Conservation (phyloP, 2,888 invertebrate genomes). For the Aradus depressus region DNA sequence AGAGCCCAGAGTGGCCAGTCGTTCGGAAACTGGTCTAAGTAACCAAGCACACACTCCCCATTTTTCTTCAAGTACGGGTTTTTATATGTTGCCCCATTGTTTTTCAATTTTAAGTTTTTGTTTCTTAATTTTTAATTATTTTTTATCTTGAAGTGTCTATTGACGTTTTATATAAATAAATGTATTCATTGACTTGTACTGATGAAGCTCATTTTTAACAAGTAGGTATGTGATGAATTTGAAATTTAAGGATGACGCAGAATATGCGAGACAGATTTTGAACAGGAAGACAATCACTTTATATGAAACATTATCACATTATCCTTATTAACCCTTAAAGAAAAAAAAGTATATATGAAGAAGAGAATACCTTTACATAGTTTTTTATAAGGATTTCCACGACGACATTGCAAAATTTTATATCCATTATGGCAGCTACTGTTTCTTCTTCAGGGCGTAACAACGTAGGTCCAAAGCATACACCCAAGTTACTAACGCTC, state of each 20-base stretch:
- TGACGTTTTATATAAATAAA: not conserved
- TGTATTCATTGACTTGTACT: not conserved
- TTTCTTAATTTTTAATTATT: too few relatives aligned
- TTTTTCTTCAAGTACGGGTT: too few relatives aligned
- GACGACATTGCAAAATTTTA: constrained; percentile 97
- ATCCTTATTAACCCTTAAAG: not conserved
- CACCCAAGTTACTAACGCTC: constrained; percentile 93
- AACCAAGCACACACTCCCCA: too few relatives aligned
- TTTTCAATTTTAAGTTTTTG: too few relatives aligned
- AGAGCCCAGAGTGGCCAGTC: too few relatives aligned
- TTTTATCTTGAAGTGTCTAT: not conserved
- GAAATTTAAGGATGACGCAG: not conserved
- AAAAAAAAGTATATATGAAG: constrained; percentile 3
- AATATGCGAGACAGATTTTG: not conserved
- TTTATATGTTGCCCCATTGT: too few relatives aligned
- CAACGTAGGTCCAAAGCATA: constrained; percentile 95
- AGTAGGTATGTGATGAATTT: not conserved
- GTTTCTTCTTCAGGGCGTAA: constrained; percentile 92
- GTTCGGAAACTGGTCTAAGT: too few relatives aligned
- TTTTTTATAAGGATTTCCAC: constrained; percentile 92
- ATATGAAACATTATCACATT: not conserved
- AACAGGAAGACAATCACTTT: too few relatives aligned
- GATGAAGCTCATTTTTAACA: not conserved
- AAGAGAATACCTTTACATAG: constrained; percentile 52
- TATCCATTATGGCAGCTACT: constrained; percentile 95